phyloP scores from a whole-genome alignment of 2,113 vertebrate genomes.

The Carlito syrichta region DNA sequence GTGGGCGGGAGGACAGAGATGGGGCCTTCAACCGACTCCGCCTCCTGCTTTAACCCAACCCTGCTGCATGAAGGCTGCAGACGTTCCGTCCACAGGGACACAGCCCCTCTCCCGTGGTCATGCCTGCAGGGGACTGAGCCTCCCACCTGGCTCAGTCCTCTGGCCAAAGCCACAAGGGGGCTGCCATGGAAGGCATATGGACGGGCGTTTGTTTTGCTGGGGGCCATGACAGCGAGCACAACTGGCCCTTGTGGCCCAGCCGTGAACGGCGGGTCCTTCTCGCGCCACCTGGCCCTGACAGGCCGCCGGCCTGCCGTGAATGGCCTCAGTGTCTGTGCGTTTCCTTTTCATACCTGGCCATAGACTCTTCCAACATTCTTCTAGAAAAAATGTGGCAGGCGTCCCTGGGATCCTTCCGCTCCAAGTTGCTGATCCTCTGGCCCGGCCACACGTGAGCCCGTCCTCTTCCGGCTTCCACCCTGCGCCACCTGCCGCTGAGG shows the following conservation, averaged over 20 bases:
- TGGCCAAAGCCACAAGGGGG: neutral
- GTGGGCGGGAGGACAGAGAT: slow-evolving; percentile 58
- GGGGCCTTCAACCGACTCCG: neutral
- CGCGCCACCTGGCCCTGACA: slow-evolving; percentile 23
- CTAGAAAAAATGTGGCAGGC: slow-evolving; percentile 66
- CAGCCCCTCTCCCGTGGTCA: slow-evolving; percentile 61
- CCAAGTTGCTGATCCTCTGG: slow-evolving; percentile 16
- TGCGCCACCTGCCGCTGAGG: neutral
- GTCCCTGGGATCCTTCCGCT: slow-evolving; percentile 59
- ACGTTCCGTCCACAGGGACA: too few relatives aligned
- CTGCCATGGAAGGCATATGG: slow-evolving; percentile 68
- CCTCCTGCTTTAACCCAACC: neutral
- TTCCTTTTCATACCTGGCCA: slow-evolving; percentile 64
- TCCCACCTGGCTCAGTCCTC: neutral
- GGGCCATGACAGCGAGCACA: slow-evolving; percentile 55
- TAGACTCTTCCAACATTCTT: slow-evolving; percentile 62
- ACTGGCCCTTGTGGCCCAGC: slow-evolving; percentile 66
- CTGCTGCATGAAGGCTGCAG: neutral
- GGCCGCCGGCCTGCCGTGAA: slow-evolving; percentile 72
- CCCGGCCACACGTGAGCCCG: slow-evolving; percentile 18
- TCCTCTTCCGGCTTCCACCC: slow-evolving; percentile 15
- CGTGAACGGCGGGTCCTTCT: slow-evolving; percentile 67
- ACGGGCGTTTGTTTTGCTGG: slow-evolving; percentile 44
- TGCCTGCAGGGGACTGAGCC: slow-evolving; percentile 72
- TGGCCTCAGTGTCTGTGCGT: slow-evolving; percentile 75